These are phyloP conservation scores for Australoheros scitulus DNA, from an alignment of 2,113 vertebrate genomes.

Conservation along the genomic window DNA sequence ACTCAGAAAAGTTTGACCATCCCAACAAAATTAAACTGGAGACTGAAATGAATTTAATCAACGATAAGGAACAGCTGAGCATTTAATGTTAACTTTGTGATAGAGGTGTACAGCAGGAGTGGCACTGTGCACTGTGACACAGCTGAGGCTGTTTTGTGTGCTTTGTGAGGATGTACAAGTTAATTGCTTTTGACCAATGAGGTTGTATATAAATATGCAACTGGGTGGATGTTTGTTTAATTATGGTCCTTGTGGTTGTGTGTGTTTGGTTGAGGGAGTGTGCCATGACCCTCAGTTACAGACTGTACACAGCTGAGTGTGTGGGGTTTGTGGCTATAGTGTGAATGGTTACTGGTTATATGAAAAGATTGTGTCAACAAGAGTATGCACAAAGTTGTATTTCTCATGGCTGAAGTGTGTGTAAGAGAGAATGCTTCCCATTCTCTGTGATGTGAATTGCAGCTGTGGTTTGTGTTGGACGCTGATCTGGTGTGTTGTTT, in stretches of 20 bases:
- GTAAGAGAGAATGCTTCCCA: constrained; percentile 40
- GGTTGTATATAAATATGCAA: constrained; percentile 67
- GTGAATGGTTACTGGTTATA: constrained; percentile 39
- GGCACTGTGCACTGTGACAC: constrained; percentile 12
- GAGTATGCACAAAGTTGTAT: constrained; percentile 25
- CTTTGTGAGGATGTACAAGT: constrained; percentile 29
- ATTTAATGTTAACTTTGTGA: constrained; percentile 10
- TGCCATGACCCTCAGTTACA: constrained; percentile 65
- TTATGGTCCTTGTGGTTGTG: constrained; percentile 70
- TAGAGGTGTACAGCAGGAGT: constrained; percentile 10
- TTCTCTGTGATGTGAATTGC: constrained; percentile 75
- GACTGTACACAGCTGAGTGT: constrained; percentile 58
- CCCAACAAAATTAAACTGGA: constrained; percentile 33
- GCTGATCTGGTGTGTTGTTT: constrained; percentile 55
- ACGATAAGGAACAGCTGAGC: constrained; percentile 16
- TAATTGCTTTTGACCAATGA: constrained; percentile 74
- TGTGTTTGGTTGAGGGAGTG: constrained; percentile 67
- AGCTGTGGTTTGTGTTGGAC: constrained; percentile 81
- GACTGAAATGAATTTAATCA: constrained; percentile 34
- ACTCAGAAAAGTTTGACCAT: constrained; percentile 38
- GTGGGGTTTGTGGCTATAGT: constrained; percentile 55
- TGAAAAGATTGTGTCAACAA: constrained; percentile 52
- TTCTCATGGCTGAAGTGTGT: constrained; percentile 28
- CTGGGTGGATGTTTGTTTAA: constrained; percentile 73
- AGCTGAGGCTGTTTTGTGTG: constrained; percentile 24